phyloP scores from a whole-genome alignment of 2,797 vertebrate species.

The Lophius americanus region DNA sequence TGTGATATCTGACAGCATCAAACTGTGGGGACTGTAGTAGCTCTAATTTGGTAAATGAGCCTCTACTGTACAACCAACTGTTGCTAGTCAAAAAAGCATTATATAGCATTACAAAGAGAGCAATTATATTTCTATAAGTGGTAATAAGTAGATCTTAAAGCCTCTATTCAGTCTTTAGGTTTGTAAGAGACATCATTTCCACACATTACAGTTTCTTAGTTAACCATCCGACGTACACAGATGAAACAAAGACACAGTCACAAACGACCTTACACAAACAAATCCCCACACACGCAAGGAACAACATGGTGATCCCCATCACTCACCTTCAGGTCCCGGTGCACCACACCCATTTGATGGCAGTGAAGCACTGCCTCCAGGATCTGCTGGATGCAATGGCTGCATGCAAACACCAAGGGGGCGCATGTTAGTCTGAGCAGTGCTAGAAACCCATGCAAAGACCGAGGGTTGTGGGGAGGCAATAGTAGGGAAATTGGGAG shows the following conservation, averaged over 20 bases:
- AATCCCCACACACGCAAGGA: slow-evolving; percentile 29
- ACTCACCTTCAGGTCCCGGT: slow-evolving; percentile 89
- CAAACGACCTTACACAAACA: slow-evolving; percentile 9
- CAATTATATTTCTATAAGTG: neutral
- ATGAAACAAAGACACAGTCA: slow-evolving; percentile 43
- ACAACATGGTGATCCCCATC: slow-evolving; percentile 54
- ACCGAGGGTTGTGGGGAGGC: slow-evolving; percentile 33
- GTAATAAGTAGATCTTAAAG: neutral
- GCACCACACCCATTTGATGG: slow-evolving; percentile 98
- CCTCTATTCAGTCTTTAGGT: neutral
- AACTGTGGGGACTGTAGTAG: neutral
- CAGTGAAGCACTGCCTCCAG: slow-evolving; percentile 97
- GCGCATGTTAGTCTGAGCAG: slow-evolving; percentile 80
- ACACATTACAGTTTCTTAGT: slow-evolving; percentile 21
- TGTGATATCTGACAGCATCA: slow-evolving; percentile 10
- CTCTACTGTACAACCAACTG: slow-evolving; percentile 5
- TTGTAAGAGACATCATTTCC: slow-evolving; percentile 23
- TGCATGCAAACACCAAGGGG: slow-evolving; percentile 85
- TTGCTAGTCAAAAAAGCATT: neutral
- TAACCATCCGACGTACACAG: slow-evolving; percentile 23
- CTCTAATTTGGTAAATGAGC: neutral
- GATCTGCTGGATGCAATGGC: slow-evolving; percentile 99
- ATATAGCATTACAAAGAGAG: neutral
- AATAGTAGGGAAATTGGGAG: slow-evolving; percentile 4
- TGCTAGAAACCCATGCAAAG: slow-evolving; percentile 78